These are phyloP conservation scores for Glossosoma conforme DNA, from an alignment of 1,140 invertebrate genomes.

Conservation along the genomic window DNA sequence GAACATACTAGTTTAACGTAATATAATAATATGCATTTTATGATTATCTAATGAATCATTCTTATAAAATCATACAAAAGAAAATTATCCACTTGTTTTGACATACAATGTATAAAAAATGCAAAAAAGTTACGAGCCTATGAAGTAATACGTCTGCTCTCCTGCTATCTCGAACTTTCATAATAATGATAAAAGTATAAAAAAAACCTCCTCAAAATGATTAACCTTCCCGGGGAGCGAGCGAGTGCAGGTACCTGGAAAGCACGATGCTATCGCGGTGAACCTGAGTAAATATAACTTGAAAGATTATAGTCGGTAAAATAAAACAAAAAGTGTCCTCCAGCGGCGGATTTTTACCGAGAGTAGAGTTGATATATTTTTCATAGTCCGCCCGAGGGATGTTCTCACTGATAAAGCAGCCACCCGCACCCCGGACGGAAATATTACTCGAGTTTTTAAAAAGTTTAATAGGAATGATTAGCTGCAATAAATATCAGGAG, in stretches of 20 bases:
- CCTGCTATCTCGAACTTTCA: background rate
- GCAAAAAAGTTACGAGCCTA: too few species aligned
- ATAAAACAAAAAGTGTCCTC: too few species aligned
- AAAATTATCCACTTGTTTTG: too few species aligned
- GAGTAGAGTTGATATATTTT: slow-evolving; percentile 26
- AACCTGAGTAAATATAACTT: slow-evolving; percentile 21
- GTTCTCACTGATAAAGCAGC: background rate
- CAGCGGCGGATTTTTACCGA: slow-evolving; percentile 13
- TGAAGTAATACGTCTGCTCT: too few species aligned
- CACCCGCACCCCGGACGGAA: slow-evolving; percentile 3
- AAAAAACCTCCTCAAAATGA: slow-evolving; percentile 5
- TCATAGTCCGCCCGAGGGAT: slow-evolving; percentile 9
- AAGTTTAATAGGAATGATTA: slow-evolving; percentile 33
- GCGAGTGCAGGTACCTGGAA: too few species aligned
- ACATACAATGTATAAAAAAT: too few species aligned
- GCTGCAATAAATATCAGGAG: slow-evolving; percentile 32
- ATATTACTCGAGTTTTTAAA: slow-evolving; percentile 26
- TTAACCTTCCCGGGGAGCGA: slow-evolving; percentile 11
- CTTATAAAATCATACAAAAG: too few species aligned
- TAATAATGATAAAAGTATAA: slow-evolving; percentile 3
- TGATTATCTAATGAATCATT: too few species aligned
- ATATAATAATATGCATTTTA: too few species aligned
- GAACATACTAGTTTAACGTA: too few species aligned
- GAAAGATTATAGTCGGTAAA: slow-evolving; percentile 4
- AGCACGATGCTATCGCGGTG: slow-evolving; percentile 13